Percentiles rank a stretch among this genome's conserved stretches.
Conservation (phyloP, 92 coral and sea anemone species). For the Blastomussa wellsi region DNA sequence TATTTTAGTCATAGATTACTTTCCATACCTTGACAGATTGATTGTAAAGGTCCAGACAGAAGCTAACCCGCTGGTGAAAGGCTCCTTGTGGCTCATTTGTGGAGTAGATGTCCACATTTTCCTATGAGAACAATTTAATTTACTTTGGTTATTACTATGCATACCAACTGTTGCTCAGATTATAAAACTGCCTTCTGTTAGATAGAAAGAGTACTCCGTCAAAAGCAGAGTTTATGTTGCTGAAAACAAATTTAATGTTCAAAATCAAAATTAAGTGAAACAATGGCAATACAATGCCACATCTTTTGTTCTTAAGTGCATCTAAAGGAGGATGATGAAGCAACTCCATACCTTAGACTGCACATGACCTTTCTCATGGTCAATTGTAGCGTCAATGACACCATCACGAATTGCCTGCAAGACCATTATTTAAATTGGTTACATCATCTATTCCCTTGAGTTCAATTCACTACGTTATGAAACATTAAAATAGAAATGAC, state of each 20-base stretch:
- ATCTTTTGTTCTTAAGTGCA: not conserved
- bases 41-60: conserved; percentile 93
- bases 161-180: no score
- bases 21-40: conserved; percentile 91
- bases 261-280: not conserved
- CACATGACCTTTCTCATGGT: conserved; percentile 94
- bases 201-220: no score
- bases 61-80: conserved; percentile 97
- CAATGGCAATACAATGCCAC: no score
- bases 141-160: not conserved
- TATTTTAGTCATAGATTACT: not conserved
- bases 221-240: not conserved
- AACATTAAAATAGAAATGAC: no score
- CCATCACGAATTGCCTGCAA: conserved; percentile 97
- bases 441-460: not conserved
- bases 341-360: conserved; percentile 82
- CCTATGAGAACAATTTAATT: conserved; percentile 51
- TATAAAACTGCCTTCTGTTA: no score
- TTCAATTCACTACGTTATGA: no score
- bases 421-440: not conserved
- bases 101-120: conserved; percentile 96
- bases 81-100: conserved; percentile 99
- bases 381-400: conserved; percentile 98
- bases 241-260: no score
- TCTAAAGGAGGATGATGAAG: not conserved